Evolutionary conservation across 2,797 vertebrate genomes (phyloP).

Genomic region (Eospalax fontanierii): DNA sequence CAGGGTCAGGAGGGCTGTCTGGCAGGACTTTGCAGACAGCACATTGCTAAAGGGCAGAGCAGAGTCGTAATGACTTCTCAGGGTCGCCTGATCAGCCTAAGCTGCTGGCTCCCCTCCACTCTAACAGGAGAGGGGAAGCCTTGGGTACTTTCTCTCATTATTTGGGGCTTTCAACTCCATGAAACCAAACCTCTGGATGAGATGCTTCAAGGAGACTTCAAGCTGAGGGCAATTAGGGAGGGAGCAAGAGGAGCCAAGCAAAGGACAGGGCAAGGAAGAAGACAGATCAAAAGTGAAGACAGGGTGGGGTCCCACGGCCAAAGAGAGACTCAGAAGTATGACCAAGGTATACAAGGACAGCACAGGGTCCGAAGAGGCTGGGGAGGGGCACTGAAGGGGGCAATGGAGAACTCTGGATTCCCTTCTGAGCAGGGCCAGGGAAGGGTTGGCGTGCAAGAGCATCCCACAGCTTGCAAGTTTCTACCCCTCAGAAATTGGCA

Average conservation of each 20-base stretch:
- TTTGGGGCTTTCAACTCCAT: not conserved
- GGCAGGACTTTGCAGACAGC: not conserved
- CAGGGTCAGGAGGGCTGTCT: not conserved
- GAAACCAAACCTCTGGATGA: not conserved
- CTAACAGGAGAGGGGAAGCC: not conserved
- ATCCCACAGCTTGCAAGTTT: not conserved
- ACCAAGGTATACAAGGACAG: not conserved
- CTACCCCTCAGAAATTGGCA: not conserved
- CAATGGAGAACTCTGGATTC: not conserved
- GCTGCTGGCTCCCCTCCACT: not conserved
- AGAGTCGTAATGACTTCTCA: not conserved
- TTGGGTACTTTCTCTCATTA: not conserved
- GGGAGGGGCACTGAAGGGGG: fast-evolving
- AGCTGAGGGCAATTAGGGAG: not conserved
- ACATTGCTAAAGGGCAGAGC: not conserved
- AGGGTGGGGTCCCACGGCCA: too few relatives aligned
- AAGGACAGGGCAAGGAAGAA: not conserved
- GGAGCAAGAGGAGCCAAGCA: not conserved
- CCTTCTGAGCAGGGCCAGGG: not conserved
- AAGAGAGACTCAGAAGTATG: too few relatives aligned
- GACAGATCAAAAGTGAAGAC: not conserved
- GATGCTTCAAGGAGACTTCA: not conserved
- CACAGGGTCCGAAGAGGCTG: not conserved
- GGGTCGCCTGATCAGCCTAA: not conserved
- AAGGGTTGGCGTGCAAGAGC: not conserved